Base-by-base conservation (phyloP, 2,113 vertebrate species). In the Mixornis gularis region DNA sequence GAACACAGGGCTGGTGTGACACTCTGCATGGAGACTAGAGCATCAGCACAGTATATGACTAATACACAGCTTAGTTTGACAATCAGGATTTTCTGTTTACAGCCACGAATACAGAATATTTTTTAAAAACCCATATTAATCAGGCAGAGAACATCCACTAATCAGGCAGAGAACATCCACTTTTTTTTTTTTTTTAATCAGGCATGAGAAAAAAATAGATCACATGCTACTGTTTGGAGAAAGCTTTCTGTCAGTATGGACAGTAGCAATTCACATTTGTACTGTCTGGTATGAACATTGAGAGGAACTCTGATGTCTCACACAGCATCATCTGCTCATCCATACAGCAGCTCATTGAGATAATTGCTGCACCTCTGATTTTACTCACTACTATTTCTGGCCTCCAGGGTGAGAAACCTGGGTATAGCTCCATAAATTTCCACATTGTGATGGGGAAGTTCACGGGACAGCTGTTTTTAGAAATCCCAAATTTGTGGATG, bases 261-360 rank as follows among this genome's bases (percentile, higher is more conserved):
- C 6, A 5, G 41, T 71, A 59, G 48, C 60, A 94, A 46, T 74
- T 85, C 38, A 58, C 43, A 70, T 83, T 56, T 87, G 68, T 49
- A 43, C 74, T 85, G 59, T 48, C 78, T 90, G 68, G 40, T 80
- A 66, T 36, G 85, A 93, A 87, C 60, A 87, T 3, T 17, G 56
- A 78, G 84, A 86, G 44, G 49, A 79, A 55, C 85, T 85, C 60
- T 79, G 73, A 53, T 91, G 69, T 77, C 81, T 91, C 84, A 17
- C 87, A 78, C 40, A 44, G 74, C 3, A 83, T 95, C 96, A 93
- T 94, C 93, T 96, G 93, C 79, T 96, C 87, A 48, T n/a, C 85
- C 93, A 90, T 74, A 95, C 7, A 16, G 92, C 7, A n/a, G 16
- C 93, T 95, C 95, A 94, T 87, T 93, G 94, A 96, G 79, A n/a